Percentiles rank a stretch among this genome's conserved stretches.
phyloP scores from a whole-genome alignment of 2,797 vertebrate species.

The Scolopax bukidnonensis region DNA sequence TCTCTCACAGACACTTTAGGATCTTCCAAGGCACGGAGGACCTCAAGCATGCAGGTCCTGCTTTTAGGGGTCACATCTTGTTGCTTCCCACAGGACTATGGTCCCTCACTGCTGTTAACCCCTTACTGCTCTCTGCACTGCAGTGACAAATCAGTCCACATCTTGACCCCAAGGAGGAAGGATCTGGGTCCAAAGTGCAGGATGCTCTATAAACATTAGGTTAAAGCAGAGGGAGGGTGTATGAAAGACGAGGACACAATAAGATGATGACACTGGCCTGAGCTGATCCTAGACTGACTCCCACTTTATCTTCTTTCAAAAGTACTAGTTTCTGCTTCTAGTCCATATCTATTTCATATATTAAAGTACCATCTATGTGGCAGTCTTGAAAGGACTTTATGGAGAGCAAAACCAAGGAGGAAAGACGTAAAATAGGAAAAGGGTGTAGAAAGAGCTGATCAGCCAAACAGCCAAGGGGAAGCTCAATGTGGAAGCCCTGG shows the following conservation, averaged over 20 bases:
- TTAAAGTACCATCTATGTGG: not conserved
- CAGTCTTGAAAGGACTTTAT: not conserved
- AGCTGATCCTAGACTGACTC: not conserved
- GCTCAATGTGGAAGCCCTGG: not conserved
- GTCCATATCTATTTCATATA: not conserved
- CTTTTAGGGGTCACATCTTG: not conserved
- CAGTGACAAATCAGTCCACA: not conserved
- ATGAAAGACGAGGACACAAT: not conserved
- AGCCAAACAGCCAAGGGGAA: not conserved
- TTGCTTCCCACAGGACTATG: not conserved
- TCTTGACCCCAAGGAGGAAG: not conserved
- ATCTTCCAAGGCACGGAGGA: not conserved
- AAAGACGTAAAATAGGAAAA: not conserved
- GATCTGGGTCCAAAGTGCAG: not conserved
- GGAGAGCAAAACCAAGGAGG: not conserved
- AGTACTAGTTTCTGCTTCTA: not conserved
- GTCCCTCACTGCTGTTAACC: not conserved
- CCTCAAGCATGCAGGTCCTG: not conserved
- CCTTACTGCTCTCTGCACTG: not conserved
- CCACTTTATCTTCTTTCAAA: not conserved
- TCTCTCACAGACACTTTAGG: not conserved
- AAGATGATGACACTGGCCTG: not conserved
- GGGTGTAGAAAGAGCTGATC: not conserved
- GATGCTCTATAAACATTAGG: not conserved
- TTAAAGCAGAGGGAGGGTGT: not conserved